phyloP scores from a whole-genome alignment of 2,888 invertebrate genomes.

The Tanypteryx hageni region DNA sequence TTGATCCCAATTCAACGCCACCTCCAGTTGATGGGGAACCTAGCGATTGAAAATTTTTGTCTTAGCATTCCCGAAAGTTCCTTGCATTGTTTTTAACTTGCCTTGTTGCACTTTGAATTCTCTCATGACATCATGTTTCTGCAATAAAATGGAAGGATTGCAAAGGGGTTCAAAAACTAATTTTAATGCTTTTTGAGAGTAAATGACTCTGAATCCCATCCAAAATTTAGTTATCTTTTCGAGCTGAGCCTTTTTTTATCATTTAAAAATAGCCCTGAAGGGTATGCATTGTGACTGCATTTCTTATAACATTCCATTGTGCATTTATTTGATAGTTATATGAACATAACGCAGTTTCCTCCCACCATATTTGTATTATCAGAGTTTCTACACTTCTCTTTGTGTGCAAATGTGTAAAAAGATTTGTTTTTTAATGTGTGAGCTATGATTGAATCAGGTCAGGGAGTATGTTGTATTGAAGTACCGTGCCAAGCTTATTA shows the following conservation, averaged over 20 bases:
- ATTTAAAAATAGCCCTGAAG: no score
- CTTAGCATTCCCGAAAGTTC: constrained; percentile 36
- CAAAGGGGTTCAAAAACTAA: background rate
- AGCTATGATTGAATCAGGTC: background rate
- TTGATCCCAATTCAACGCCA: constrained; percentile 71
- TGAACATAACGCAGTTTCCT: background rate
- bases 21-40: constrained; percentile 57
- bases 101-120: background rate
- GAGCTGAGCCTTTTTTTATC: no score
- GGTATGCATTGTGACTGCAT: background rate
- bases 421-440: background rate
- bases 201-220: background rate
- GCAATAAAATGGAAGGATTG: background rate
- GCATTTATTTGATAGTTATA: constrained; percentile 26
- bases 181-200: background rate
- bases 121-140: background rate
- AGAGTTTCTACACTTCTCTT: background rate
- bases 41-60: constrained; percentile 21
- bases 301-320: constrained; percentile 5
- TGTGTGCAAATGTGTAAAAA: background rate
- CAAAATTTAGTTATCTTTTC: background rate
- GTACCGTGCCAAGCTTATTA: constrained; percentile 24
- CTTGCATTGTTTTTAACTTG: background rate
- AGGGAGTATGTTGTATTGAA: background rate
- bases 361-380: background rate